phyloP scores from a whole-genome alignment of 1,140 invertebrate species.

The Brachionus manjavacas region DNA sequence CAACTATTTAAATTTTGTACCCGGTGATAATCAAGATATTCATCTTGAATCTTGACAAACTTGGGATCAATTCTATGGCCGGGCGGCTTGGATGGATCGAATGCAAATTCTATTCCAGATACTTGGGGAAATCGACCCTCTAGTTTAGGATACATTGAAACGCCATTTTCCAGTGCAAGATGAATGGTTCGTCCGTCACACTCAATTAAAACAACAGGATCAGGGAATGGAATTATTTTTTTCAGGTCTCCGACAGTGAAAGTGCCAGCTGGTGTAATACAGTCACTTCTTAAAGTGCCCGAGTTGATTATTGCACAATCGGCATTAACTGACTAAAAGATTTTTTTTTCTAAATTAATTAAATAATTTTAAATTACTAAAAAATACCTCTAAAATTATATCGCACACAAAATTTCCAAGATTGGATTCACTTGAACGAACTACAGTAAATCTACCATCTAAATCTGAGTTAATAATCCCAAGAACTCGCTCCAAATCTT shows the following conservation, averaged over 20 bases:
- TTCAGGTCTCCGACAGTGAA: constrained; percentile 77
- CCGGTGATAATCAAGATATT: background rate
- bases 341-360: constrained; percentile 81
- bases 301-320: constrained; percentile 80
- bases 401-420: constrained; percentile 57
- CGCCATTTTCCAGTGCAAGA: constrained; percentile 71
- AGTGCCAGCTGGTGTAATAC: constrained; percentile 67
- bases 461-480: constrained; percentile 74
- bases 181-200: constrained; percentile 27
- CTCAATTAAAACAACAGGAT: constrained; percentile 70
- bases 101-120: constrained; percentile 74
- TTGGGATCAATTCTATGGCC: constrained; percentile 12
- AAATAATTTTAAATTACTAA: background rate
- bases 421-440: constrained; percentile 77
- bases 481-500: constrained; percentile 73
- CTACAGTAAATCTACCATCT: constrained; percentile 73
- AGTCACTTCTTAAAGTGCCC: constrained; percentile 75
- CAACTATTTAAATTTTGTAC: background rate
- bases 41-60: background rate
- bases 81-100: constrained; percentile 68
- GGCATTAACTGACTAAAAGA: constrained; percentile 74
- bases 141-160: constrained; percentile 70
- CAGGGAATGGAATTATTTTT: constrained; percentile 75
- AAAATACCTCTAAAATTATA: background rate
- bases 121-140: constrained; percentile 74